phyloP scores from a whole-genome alignment of 2,113 vertebrate genomes.

The Elephantulus edwardii region DNA sequence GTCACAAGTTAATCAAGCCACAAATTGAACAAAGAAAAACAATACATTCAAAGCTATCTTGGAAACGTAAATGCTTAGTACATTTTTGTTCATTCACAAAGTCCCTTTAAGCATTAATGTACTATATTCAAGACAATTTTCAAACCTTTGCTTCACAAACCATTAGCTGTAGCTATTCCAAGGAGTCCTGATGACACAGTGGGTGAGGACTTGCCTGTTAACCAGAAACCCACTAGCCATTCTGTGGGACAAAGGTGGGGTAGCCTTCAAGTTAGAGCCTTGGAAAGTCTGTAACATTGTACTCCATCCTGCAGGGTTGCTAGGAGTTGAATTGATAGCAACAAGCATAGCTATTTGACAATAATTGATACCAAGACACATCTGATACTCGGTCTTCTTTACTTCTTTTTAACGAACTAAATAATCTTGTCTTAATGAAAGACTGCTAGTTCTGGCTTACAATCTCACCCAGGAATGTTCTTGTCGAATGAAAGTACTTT shows the following conservation, averaged over 20 bases:
- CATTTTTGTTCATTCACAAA: conserved; percentile 44
- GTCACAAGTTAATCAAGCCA: conserved; percentile 65
- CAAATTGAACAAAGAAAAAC: conserved; percentile 52
- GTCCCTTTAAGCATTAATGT: conserved; percentile 36
- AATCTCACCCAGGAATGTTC: neutral
- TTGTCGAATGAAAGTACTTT: neutral
- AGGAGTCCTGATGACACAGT: neutral
- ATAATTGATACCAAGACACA: neutral
- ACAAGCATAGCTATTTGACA: neutral
- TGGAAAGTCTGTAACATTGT: neutral
- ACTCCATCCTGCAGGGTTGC: neutral
- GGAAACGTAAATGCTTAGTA: conserved; percentile 56
- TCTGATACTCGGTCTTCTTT: neutral
- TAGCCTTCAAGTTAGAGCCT: too few species aligned
- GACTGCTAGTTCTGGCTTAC: neutral
- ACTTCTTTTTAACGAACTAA: neutral
- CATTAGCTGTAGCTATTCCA: neutral
- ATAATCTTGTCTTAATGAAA: neutral
- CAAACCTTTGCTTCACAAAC: conserved; percentile 23
- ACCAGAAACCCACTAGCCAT: neutral
- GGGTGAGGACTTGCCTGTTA: neutral
- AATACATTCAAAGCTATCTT: conserved; percentile 32
- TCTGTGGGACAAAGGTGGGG: neutral
- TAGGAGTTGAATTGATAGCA: neutral
- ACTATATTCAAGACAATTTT: neutral